Evolutionary conservation across 2,113 vertebrate genomes (phyloP).

Genomic region (Platysteira castanea): DNA sequence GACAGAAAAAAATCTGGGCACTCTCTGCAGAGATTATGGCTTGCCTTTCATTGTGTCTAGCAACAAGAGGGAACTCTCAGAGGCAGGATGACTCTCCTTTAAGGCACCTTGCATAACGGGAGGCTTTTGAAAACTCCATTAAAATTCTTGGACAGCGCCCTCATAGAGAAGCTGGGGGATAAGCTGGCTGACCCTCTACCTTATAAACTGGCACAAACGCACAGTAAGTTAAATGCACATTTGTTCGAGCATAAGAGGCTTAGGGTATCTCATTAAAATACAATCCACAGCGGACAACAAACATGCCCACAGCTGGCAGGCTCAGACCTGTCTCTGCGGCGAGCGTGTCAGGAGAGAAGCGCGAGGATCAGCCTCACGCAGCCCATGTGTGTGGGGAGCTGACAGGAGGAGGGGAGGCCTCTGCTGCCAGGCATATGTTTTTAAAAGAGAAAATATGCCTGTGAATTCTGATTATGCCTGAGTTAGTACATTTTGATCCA

Average conservation of each 20-base stretch:
- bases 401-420: neutral
- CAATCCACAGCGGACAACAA: neutral
- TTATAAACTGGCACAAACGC: neutral
- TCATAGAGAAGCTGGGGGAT: neutral
- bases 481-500: slow-evolving; percentile 12
- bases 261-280: slow-evolving; percentile 44
- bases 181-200: slow-evolving; percentile 3
- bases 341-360: neutral
- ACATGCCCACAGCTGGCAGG: slow-evolving; percentile 2
- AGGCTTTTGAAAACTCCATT: slow-evolving; percentile 24
- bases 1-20: neutral
- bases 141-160: neutral
- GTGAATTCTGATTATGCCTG: neutral
- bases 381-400: neutral
- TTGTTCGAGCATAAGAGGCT: slow-evolving; percentile 23
- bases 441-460: slow-evolving; percentile 3
- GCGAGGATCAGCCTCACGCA: neutral
- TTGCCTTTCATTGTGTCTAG: neutral
- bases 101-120: neutral
- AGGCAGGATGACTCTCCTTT: neutral
- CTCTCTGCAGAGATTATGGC: neutral
- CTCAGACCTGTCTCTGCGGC: neutral
- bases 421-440: neutral
- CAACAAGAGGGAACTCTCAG: neutral
- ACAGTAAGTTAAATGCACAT: neutral